phyloP scores from a whole-genome alignment of 2,888 invertebrate genomes.

The Rotaria magnacalcarata region DNA sequence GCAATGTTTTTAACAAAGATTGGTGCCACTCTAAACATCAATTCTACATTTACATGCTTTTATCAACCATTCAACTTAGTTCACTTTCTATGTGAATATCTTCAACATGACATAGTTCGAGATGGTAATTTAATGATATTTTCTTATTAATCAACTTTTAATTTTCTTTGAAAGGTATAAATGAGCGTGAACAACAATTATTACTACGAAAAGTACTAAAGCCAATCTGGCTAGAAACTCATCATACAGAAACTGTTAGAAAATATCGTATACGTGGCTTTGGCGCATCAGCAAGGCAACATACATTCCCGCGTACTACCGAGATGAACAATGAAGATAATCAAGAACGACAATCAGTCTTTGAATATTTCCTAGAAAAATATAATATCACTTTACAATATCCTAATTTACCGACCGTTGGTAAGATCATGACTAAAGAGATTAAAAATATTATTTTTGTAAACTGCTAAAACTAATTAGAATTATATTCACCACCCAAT shows the following conservation, averaged over 20 bases:
- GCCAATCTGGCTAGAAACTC: conserved; percentile 25
- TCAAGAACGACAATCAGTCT: neutral
- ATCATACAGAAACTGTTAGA: neutral
- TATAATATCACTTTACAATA: neutral
- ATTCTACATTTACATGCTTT: conserved; percentile 21
- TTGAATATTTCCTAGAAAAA: conserved; percentile 14
- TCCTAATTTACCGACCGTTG: conserved; percentile 30
- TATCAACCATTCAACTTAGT: conserved; percentile 29
- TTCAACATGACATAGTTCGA: neutral
- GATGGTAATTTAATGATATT: neutral
- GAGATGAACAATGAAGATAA: neutral
- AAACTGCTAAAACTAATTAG: neutral
- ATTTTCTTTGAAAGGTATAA: neutral
- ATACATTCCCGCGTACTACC: neutral
- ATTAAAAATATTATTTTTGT: too few relatives aligned
- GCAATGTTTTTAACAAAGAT: conserved; percentile 8
- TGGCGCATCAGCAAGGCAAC: neutral
- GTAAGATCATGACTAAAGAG: neutral
- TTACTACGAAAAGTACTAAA: conserved; percentile 2
- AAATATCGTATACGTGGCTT: conserved; percentile 36
- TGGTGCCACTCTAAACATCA: conserved; percentile 16
- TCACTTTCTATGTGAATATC: conserved; percentile 13
- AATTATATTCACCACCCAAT: conserved; percentile 6
- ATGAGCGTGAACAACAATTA: conserved; percentile 28
- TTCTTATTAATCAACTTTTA: too few relatives aligned